phyloP scores from a whole-genome alignment of 2,888 invertebrate genomes.

The Atethmia centrago region DNA sequence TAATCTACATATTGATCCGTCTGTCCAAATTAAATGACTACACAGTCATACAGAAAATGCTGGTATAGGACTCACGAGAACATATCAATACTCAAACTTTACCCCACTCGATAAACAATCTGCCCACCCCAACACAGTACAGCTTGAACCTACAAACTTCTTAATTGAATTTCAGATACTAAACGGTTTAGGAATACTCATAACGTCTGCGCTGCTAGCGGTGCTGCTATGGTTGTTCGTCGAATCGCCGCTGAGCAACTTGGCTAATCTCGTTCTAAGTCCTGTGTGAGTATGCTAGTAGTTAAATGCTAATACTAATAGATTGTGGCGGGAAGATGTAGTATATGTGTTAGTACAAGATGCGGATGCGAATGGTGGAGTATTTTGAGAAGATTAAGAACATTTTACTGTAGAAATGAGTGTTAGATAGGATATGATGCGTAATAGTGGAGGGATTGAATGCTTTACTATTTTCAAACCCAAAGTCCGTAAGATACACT shows the following conservation, averaged over 20 bases:
- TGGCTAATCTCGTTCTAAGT: conserved; percentile 56
- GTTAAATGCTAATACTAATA: conserved; percentile 46
- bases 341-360: background rate
- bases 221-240: conserved; percentile 54
- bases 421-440: background rate
- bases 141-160: conserved; percentile 49
- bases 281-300: conserved; percentile 48
- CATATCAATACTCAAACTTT: background rate
- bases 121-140: background rate
- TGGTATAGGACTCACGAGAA: background rate
- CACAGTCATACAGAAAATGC: background rate
- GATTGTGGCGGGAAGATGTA: conserved; percentile 20
- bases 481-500: background rate
- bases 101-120: conserved; percentile 13
- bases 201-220: conserved; percentile 33
- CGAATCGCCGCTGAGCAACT: conserved; percentile 58
- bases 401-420: background rate
- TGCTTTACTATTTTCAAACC: background rate
- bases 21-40: background rate
- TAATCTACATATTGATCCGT: background rate
- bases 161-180: conserved; percentile 58
- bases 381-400: background rate
- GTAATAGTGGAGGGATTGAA: background rate
- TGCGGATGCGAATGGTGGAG: background rate
- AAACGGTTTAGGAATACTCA: conserved; percentile 49